Conservation (phyloP, 2,113 vertebrate species). For the Raphicerus campestris region DNA sequence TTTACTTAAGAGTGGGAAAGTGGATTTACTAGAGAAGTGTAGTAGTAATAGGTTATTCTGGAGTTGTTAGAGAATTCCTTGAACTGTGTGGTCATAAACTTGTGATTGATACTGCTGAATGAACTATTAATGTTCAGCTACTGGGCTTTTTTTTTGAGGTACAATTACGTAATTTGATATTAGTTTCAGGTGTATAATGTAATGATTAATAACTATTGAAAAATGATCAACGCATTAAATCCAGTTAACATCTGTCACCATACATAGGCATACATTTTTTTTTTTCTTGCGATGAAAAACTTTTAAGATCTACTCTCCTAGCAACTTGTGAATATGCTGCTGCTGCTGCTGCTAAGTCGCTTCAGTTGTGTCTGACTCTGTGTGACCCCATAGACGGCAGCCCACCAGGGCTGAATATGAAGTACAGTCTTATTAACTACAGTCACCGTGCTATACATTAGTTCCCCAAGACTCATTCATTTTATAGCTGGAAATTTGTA, state of each 20-base stretch:
- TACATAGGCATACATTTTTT: neutral
- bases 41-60: neutral
- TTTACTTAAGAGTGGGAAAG: neutral
- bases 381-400: too few species aligned
- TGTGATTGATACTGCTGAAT: neutral
- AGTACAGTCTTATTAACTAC: neutral
- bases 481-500: neutral
- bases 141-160: neutral
- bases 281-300: neutral
- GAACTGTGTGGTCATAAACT: neutral
- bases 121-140: neutral
- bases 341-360: too few species aligned
- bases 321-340: neutral
- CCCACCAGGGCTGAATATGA: neutral
- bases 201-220: neutral
- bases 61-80: neutral
- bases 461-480: neutral
- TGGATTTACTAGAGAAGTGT: neutral
- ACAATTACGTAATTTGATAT: neutral
- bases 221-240: neutral
- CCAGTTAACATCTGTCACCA: neutral
- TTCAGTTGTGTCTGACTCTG: too few species aligned
- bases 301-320: neutral
- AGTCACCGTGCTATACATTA: neutral
- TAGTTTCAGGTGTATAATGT: neutral